Evolutionary conservation across 2,888 invertebrate genomes (phyloP).

Genomic region (Limnephilus rhombicus): DNA sequence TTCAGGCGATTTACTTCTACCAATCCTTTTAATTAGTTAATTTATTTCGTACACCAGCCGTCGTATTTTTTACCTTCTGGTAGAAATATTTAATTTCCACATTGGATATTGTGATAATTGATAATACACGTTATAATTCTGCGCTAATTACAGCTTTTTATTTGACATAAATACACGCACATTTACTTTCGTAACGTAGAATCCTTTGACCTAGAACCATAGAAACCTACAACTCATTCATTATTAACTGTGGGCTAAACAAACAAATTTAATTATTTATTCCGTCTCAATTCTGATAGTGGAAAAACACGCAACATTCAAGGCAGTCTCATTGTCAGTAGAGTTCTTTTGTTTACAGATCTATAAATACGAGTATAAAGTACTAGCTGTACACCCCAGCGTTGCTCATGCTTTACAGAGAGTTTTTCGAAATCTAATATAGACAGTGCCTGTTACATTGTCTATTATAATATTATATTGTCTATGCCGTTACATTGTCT

Average conservation of each 20-base stretch:
- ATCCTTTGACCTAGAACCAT: background rate
- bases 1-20: too few species aligned
- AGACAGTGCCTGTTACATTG: too few species aligned
- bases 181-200: background rate
- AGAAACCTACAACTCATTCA: background rate
- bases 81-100: background rate
- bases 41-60: background rate
- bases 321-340: background rate
- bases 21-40: background rate
- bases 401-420: too few species aligned
- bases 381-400: too few species aligned
- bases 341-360: background rate
- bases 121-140: background rate
- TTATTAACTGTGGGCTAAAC: background rate
- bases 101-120: background rate
- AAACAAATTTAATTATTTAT: background rate
- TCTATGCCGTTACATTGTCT: too few species aligned
- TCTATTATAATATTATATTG: too few species aligned
- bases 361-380: background rate
- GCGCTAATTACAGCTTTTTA: background rate
- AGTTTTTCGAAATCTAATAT: too few species aligned
- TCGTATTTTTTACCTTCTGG: background rate
- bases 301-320: background rate
- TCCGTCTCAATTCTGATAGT: background rate
- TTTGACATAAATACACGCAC: background rate